phyloP scores from a whole-genome alignment of 2,797 vertebrate species.

The Brachyrhaphis roseni region DNA sequence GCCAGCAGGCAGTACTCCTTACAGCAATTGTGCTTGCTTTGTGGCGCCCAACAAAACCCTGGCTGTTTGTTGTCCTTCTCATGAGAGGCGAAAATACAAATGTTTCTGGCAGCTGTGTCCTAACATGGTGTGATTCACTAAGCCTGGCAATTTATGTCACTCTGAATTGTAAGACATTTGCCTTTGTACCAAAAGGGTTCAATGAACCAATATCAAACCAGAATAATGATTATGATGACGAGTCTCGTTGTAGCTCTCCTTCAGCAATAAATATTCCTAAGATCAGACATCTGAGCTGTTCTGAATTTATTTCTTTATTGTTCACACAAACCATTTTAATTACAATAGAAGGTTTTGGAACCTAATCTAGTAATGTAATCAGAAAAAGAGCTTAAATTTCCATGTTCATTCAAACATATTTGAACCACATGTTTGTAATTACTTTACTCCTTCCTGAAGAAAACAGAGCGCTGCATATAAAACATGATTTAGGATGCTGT shows the following conservation, averaged over 20 bases:
- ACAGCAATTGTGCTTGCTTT: conserved; percentile 47
- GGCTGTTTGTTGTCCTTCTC: conserved; percentile 43
- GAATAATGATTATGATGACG: background rate
- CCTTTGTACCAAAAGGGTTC: conserved; percentile 26
- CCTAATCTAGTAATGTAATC: background rate
- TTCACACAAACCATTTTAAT: background rate
- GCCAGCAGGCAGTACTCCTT: conserved; percentile 51
- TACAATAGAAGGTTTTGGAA: background rate
- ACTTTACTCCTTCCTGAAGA: conserved; percentile 29
- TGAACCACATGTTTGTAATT: conserved; percentile 25
- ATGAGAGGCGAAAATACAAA: conserved; percentile 63
- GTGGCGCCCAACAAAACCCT: conserved; percentile 30
- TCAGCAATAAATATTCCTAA: background rate
- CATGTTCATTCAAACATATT: conserved; percentile 13
- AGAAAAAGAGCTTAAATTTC: conserved; percentile 1
- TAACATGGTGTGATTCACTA: conserved; percentile 36
- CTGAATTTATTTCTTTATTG: background rate
- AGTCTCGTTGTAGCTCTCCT: background rate
- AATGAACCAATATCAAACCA: conserved; percentile 11
- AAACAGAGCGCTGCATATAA: conserved; percentile 63
- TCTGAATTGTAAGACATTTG: conserved; percentile 20
- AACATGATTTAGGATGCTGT: conserved; percentile 58
- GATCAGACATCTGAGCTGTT: background rate
- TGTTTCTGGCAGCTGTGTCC: conserved; percentile 42
- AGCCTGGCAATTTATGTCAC: conserved; percentile 37